Base-by-base conservation (phyloP, 2,113 vertebrate species). In the Gallinago paraguaiae region DNA sequence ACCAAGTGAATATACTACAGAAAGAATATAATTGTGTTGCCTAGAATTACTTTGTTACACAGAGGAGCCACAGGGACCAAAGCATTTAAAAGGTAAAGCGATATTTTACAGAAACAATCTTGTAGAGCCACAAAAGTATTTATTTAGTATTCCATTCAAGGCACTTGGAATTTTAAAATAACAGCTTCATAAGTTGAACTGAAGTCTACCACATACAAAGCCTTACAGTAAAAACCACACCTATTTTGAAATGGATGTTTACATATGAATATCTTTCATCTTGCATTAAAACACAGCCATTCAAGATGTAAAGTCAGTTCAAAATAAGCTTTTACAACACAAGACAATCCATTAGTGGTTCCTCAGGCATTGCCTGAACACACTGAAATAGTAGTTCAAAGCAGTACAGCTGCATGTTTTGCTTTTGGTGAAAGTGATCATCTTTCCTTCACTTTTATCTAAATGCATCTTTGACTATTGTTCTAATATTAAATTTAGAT, bases 351-450 rank as follows among this genome's bases (percentile, higher is more conserved):
- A 67, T 69, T 43, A 81, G 85, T 35, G 51, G 60, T 3, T 94
- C 71, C 45, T 90, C 43, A 83, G 35, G 85, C 85, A 70, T 3
- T 43, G 63, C 82, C 75, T 88, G 63, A 90, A 25, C 51, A 85
- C 69, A 80, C 54, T 72, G 43, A 79, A 92, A 56, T 10, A 79
- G 27, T 19, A 95, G 82, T 86, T 93, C 94, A 95, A 96, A 97
- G 88, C 18, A 70, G 27, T 56, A 87, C 16, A 90, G 64, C 56
- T 81, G 64, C 76, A 35, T 70, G 63, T 77, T 94, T 94, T 80
- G 54, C 76, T 92, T 85, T 46, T 65, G 31, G 50, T 92, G 79
- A 88, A 93, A 81, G 43, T 2, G 1, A 86, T 57, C 33, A 53
- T 51, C 59, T 70, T 84, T 31, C 39, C 28, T 90, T 48, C 41